Conservation (phyloP, 2,797 vertebrate species). For the Smutsia gigantea region DNA sequence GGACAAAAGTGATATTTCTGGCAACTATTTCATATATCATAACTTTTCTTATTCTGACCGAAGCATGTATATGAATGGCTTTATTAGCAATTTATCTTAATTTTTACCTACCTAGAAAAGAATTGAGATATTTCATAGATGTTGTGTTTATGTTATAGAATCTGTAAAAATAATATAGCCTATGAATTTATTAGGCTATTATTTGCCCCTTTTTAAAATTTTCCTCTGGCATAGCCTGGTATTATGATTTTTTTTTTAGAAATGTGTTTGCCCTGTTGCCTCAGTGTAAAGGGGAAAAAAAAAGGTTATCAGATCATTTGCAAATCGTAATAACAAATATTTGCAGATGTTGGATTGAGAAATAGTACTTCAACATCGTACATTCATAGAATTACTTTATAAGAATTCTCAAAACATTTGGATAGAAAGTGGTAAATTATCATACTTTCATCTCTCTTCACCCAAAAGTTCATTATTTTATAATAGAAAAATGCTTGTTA, state of each 20-base stretch:
- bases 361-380: background rate
- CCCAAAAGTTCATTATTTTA: background rate
- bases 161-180: background rate
- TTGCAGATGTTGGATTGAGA: conserved; percentile 25
- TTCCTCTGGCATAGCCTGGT: background rate
- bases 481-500: conserved; percentile 16
- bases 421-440: background rate
- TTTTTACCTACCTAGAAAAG: conserved; percentile 29
- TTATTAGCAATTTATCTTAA: conserved; percentile 24
- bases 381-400: background rate
- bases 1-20: conserved; percentile 66
- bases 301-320: background rate
- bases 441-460: background rate
- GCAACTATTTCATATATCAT: background rate
- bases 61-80: background rate
- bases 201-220: background rate
- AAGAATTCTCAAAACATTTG: conserved; percentile 12
- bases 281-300: background rate
- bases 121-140: background rate
- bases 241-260: background rate
- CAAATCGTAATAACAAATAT: background rate
- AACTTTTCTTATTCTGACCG: background rate
- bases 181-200: background rate
- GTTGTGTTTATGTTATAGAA: background rate
- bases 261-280: background rate